Base-by-base conservation (phyloP, 92 coral and sea anemone species). In the Micromussa lordhowensis region DNA sequence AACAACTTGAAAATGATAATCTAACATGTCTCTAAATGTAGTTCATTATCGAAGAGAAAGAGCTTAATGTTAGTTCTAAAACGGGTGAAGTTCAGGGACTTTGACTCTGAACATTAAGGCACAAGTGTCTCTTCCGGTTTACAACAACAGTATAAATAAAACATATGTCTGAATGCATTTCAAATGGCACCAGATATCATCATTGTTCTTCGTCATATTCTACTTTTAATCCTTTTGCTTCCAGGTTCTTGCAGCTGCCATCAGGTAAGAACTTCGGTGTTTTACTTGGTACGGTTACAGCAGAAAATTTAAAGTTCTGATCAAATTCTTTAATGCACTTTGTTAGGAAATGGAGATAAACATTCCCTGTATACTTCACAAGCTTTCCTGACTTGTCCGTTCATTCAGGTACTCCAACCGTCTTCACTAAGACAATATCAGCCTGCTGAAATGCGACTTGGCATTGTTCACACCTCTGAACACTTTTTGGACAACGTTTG, bases 401-500 rank as follows among this genome's bases (percentile, higher is more conserved):
- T 48, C 91, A 30, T 54, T 93, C 86, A 69, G 90, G 86, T 6
- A 85, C 83, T 34, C 91, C 95, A 32, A 92, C 92, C 36, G 88
- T 79, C 66, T 92, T 92, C 72, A 93, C 87, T 22, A 93, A 64
- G 13, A 93, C 90, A 35, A 79, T 79, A 82, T 93, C 92, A 21
- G 87, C 90, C 61, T 91, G 92, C 44, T 90, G 81, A 82, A 93
- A 90, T 29, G 89, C 83, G 26, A 88, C 79, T 72, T 92, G 79
- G 88, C 93, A 93, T 73, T 91, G 96, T 80, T 93, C 96, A 78
- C 93, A 88, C 86, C 93, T 80, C 86, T 82, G 89, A 9, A 93
- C 93, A 28, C 79, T 53, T 77, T 90, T 87, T 29, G 93, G 93
- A 57, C 95, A 93, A 59, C 88, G 83, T 77, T 93, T 93, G 83